These are phyloP conservation scores for Brachionus paranguensis DNA, from an alignment of 1,140 invertebrate genomes.

Conservation along the genomic window DNA sequence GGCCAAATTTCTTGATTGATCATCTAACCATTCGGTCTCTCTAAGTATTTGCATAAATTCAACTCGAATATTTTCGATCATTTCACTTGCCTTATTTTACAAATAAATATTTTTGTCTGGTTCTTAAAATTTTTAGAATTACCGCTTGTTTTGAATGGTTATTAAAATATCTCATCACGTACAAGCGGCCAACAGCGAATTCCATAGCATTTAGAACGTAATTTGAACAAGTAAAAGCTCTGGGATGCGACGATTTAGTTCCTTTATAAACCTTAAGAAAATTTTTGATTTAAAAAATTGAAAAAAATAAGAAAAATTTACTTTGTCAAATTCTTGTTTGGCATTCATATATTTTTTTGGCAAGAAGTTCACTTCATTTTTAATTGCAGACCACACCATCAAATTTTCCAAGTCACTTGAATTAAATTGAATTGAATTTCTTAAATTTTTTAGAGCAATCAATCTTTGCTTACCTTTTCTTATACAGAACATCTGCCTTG, in stretches of 20 bases:
- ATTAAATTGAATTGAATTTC: too few species aligned
- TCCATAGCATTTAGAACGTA: slow-evolving; percentile 77
- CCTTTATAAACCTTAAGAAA: slow-evolving; percentile 32
- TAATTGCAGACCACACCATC: slow-evolving; percentile 31
- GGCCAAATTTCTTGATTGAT: slow-evolving; percentile 70
- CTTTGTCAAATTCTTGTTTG: slow-evolving; percentile 36
- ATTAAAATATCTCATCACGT: slow-evolving; percentile 77
- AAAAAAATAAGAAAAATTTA: not conserved
- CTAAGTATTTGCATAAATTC: slow-evolving; percentile 70
- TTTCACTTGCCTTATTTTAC: slow-evolving; percentile 66
- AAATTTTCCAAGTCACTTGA: slow-evolving; percentile 27
- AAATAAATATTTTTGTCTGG: not conserved
- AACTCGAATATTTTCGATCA: slow-evolving; percentile 74
- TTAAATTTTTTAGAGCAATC: too few species aligned
- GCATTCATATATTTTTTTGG: slow-evolving; percentile 1
- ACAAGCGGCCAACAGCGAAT: slow-evolving; percentile 76
- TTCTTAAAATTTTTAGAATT: not conserved
- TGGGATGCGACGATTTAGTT: slow-evolving; percentile 29
- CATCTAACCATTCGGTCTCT: slow-evolving; percentile 74
- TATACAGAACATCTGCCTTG: not conserved
- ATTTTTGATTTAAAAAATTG: not conserved
- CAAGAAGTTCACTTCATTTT: slow-evolving; percentile 18
- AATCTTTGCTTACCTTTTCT: not conserved
- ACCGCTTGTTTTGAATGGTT: slow-evolving; percentile 67
- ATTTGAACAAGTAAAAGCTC: slow-evolving; percentile 63